A percentile compares a stretch with the other conserved stretches of the same genome.
phyloP scores from a whole-genome alignment of 1,140 invertebrate genomes.

The Ceratina australensis region DNA sequence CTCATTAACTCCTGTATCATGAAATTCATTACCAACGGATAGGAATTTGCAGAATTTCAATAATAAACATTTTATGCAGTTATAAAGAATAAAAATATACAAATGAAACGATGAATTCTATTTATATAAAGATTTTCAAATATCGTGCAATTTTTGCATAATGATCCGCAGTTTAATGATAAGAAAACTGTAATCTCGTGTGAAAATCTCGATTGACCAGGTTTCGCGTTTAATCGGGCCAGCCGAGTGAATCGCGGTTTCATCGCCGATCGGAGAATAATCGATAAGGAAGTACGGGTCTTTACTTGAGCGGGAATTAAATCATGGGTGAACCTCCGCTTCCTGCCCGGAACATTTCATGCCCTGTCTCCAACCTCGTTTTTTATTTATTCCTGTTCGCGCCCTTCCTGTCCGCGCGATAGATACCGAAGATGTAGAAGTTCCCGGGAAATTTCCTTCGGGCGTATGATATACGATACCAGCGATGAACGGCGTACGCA shows the following conservation, averaged over 20 bases:
- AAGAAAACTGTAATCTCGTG: conserved; percentile 8
- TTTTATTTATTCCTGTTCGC: conserved; percentile 10
- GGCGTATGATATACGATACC: conserved; percentile 35
- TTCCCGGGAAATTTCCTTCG: conserved; percentile 28
- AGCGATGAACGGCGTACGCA: not conserved
- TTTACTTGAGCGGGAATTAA: conserved; percentile 69
- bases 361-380: conserved; percentile 27
- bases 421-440: conserved; percentile 31
- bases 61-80: too few relatives aligned
- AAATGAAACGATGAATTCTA: too few relatives aligned
- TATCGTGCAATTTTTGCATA: too few relatives aligned
- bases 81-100: too few relatives aligned
- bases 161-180: not conserved
- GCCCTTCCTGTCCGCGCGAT: not conserved
- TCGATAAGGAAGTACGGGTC: conserved; percentile 65
- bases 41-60: not conserved
- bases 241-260: conserved; percentile 49
- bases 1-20: too few relatives aligned
- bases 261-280: conserved; percentile 52
- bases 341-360: conserved; percentile 61
- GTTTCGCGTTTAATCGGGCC: conserved; percentile 43
- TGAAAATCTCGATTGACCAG: conserved; percentile 16
- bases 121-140: too few relatives aligned
- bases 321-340: conserved; percentile 68
- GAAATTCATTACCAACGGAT: not conserved